Base-by-base conservation (phyloP, 2,888 invertebrate species). In the Bhutanitis thaidina region DNA sequence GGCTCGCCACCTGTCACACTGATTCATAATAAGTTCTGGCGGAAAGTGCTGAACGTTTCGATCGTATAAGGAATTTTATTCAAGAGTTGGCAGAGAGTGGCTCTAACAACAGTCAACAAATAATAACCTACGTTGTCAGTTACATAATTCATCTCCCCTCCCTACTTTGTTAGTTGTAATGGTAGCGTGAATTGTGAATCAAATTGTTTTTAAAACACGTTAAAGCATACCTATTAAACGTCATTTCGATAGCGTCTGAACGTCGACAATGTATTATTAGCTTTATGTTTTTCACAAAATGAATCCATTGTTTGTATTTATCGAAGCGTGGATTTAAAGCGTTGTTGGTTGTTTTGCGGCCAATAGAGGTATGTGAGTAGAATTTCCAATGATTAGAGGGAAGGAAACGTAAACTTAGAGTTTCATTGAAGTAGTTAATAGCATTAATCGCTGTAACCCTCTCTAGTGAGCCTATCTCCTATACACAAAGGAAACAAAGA, bases 381-480 rank as follows among this genome's bases (percentile, higher is more conserved):
- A 67, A 62, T 71, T 63, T 65, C 64, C 53, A 55, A 55, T 63
- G 60, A 75, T 73, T 69, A 51, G 45, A 44, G 34, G 27, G 27
- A 50, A 60, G n/a, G n/a, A 62, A 73, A 69, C 62, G 59, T 58
- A 58, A 69, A 63, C 60, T 70, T 61, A 60, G 68, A 67, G 61
- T 70, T 75, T 64, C 62, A 59, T 65, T 69, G 65, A 71, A 69
- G 69, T 64, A 70, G 66, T 66, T 75, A 74, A 73, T 70, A 64
- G 62, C 60, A 63, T 58, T 69, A 67, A 74, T 69, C 60, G 63
- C 1, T 7, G 7, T 69, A 66, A 73, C 65, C 61, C 67, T 57
- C 67, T 65, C 62, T 64, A 49, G 57, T 52, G 38, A 8, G 20
- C 36, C 43, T 51, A 48, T 30, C 43, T 43, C 29, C 50, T 39